Evolutionary conservation across 2,888 invertebrate genomes (phyloP).

Genomic region (Erebia ligea): DNA sequence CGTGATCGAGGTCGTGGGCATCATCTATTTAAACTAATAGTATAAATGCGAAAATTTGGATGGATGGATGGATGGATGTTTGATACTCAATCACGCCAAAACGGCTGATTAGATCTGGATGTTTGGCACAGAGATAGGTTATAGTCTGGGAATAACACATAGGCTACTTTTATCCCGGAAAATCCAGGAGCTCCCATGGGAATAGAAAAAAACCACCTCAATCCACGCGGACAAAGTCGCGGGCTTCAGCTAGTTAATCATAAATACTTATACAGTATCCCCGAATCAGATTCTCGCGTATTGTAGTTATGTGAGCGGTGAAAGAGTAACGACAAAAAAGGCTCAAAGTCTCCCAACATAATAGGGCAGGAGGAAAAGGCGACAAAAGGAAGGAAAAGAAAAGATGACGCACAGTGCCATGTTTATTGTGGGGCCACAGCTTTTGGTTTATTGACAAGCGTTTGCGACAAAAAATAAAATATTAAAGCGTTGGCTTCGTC

Average conservation of each 20-base stretch:
- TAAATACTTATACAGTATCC: not conserved
- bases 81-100: too few relatives aligned
- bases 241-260: too few relatives aligned
- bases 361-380: slow-evolving; percentile 28
- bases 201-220: too few relatives aligned
- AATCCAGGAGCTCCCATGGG: too few relatives aligned
- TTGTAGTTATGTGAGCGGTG: slow-evolving; percentile 22
- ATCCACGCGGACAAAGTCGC: too few relatives aligned
- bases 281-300: not conserved
- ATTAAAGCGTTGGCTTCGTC: too few relatives aligned
- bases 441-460: not conserved
- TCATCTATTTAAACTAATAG: too few relatives aligned
- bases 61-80: too few relatives aligned
- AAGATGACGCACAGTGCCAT: slow-evolving; percentile 26
- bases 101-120: too few relatives aligned
- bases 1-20: too few relatives aligned
- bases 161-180: not conserved
- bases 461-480: not conserved
- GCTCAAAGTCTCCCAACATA: slow-evolving; percentile 31
- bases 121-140: too few relatives aligned
- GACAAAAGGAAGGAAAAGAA: slow-evolving; percentile 31
- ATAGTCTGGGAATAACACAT: not conserved
- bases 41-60: too few relatives aligned
- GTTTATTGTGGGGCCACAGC: slow-evolving; percentile 9
- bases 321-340: slow-evolving; percentile 14